A percentile compares a stretch with the other conserved stretches of the same genome.
Evolutionary conservation across 2,888 invertebrate species (phyloP).

Genomic region (Lasioglossum morio): DNA sequence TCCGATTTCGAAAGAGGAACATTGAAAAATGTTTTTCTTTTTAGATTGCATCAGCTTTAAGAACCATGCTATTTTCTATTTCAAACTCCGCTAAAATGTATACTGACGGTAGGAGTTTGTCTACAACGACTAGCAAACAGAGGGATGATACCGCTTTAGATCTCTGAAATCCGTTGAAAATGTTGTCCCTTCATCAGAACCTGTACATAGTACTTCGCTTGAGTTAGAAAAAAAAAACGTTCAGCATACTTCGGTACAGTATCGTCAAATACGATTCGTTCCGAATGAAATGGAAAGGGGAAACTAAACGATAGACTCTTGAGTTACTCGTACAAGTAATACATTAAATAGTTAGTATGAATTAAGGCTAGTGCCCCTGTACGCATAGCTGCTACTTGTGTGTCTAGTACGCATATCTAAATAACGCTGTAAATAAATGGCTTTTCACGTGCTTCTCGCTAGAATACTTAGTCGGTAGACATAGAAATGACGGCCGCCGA

Average conservation of each 20-base stretch:
- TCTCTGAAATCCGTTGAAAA: neutral
- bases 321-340: slow-evolving; percentile 1
- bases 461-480: slow-evolving; percentile 59
- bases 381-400: slow-evolving; percentile 14
- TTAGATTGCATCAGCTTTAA: neutral
- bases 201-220: neutral
- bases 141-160: neutral
- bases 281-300: neutral
- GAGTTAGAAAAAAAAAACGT: neutral
- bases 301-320: slow-evolving; percentile 10
- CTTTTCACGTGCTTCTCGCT: slow-evolving; percentile 59
- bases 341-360: neutral
- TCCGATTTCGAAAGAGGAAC: neutral
- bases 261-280: neutral
- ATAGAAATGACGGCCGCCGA: slow-evolving; percentile 64
- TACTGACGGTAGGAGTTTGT: slow-evolving; percentile 28
- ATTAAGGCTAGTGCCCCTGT: slow-evolving; percentile 11
- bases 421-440: slow-evolving; percentile 52
- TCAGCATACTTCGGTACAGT: neutral
- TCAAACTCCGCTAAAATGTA: neutral
- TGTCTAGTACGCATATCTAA: slow-evolving; percentile 20
- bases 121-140: slow-evolving; percentile 16
- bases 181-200: neutral
- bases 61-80: neutral
- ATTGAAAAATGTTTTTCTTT: neutral